Evolutionary conservation across 35 echinoderm and acorn worm species (phyloP), one percentile per base, ranked within the genome.

Genomic region (Hemicentrotus pulcherrimus): DNA sequence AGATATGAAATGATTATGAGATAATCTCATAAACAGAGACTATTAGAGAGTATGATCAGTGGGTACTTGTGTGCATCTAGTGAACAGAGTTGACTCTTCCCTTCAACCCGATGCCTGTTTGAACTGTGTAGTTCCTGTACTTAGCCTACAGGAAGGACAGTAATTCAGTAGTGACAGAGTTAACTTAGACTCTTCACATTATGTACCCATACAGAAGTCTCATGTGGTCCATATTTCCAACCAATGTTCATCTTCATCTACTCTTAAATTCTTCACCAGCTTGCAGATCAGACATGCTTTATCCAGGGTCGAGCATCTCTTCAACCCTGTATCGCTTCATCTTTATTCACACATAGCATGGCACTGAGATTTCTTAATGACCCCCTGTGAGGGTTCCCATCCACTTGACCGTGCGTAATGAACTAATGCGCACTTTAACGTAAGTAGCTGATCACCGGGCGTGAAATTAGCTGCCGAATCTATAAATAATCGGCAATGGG

Each of bases 391-490:
- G 65, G 65, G 65, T 78, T 78, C 19, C 65, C 65, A 18, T 28
- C 28, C 65, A 78, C 65, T 78, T 78, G 65, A 78, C 65, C 65
- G 65, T 78, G 65, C 19, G 65, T 78, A 78, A 78, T 78, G 65
- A 78, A 78, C 65, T 78, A 78, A 78, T 78, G 65, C 65, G 65
- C 65, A 78, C 65, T 78, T 78, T 78, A 78, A 78, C 65, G 65
- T 78, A 28, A 78, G 65, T 78, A 78, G 65, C 65, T 28, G 65
- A 78, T 78, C 65, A n/a, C 65, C 65, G 22, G 19, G 65, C 65
- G 65, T 78, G 65, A 78, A 78, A 78, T 78, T 78, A 78, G 22
- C 65, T 78, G 65, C 65, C 22, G 65, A 78, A 78, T 78, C 65
- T 78, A 78, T 78, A 78, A 78, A 78, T 78, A 78, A 78, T 78